Base-by-base conservation (phyloP, 2,113 vertebrate species). In the Python bivittatus region DNA sequence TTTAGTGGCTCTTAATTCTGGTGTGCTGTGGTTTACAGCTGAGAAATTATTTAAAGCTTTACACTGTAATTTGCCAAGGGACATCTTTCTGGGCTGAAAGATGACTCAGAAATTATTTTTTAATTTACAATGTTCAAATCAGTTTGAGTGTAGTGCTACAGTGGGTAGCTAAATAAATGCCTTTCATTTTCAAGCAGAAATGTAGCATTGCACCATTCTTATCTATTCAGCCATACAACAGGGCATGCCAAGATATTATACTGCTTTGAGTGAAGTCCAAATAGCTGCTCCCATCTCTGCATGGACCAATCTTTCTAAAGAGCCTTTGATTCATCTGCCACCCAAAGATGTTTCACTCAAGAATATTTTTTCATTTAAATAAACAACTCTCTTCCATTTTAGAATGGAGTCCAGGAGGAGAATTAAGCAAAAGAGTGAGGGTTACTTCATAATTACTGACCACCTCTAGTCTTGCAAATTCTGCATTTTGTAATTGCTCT, bases 161-260 rank as follows among this genome's bases (percentile, higher is more conserved):
- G 0, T 10, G 20, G 25, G 25, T 15, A 61, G 57, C 8, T 94
- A 83, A 84, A 90, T 20, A 23, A 12, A 17, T 48, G 91, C n/a
- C n/a, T 89, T 88, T 84, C 91, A 54, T 23, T 94, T 91, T 92
- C 61, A 93, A 6, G 53, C 87, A 86, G 0, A 92, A 84, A 42
- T 54, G 85, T 54, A 94, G 6, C 87, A 3, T 2, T 53, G 23
- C 60, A 79, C 72, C 72, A 79, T 79, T 42, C 72, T 79, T 79
- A 79, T 42, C 72, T 79, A 79, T 79, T 79, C 33, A 79, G 72
- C 72, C 72, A 79, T 42, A 22, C 17, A 38, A 42, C 9, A 79
- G 33, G 33, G 33, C 33, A 79, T 3, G 33, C 33, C 33, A 79
- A 33, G 33, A 79, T 38, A 9, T 79, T 42, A 79, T 79, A 22